These are phyloP conservation scores for Eupithecia subumbrata DNA, from an alignment of 2,888 invertebrate species.

Conservation along the genomic window DNA sequence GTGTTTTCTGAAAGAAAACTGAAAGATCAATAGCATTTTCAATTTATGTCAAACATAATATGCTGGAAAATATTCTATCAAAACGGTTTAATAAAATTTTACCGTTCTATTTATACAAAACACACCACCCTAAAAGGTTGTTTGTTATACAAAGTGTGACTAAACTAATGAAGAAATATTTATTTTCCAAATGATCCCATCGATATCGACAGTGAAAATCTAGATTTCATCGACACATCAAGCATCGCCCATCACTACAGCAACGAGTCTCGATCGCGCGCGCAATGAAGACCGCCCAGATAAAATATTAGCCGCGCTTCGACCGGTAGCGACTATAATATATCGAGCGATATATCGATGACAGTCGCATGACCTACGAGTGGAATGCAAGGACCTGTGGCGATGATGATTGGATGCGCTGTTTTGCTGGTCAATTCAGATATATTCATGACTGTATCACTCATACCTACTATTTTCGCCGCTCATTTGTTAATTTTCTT, in stretches of 20 bases:
- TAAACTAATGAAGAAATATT: not conserved
- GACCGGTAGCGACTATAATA: conserved; percentile 73
- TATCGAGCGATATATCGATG: conserved; percentile 73
- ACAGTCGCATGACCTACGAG: conserved; percentile 65
- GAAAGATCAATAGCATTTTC: not conserved
- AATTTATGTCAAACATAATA: not conserved
- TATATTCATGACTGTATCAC: too few relatives aligned
- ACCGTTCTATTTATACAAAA: not conserved
- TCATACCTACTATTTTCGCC: too few relatives aligned
- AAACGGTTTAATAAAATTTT: not conserved
- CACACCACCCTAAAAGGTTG: not conserved
- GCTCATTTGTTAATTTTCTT: too few relatives aligned
- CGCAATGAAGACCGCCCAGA: conserved; percentile 81
- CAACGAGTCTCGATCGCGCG: conserved; percentile 61
- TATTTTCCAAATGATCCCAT: not conserved
- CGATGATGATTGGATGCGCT: not conserved
- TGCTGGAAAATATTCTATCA: not conserved
- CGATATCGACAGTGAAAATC: conserved; percentile 2
- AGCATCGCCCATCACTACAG: conserved; percentile 50
- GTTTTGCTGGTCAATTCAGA: too few relatives aligned
- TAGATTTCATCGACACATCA: not conserved
- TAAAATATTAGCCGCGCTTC: conserved; percentile 79
- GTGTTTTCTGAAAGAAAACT: not conserved
- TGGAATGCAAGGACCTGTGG: conserved; percentile 50
- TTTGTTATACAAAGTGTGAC: too few relatives aligned